Evolutionary conservation across 2,797 vertebrate genomes (phyloP), one percentile per base, ranked within the genome.

Genomic region (Enteromius mattozi): DNA sequence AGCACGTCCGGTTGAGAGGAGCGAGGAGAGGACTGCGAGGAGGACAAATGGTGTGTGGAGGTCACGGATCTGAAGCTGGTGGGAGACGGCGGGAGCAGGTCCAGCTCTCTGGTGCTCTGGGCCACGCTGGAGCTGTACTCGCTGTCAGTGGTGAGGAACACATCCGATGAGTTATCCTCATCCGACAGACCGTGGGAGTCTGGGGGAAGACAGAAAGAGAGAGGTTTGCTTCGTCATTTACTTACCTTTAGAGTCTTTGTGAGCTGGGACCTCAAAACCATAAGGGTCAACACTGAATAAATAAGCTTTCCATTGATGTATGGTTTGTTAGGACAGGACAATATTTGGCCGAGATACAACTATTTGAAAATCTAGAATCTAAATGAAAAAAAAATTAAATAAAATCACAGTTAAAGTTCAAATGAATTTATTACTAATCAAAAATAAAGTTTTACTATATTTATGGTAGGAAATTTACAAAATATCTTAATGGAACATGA

Each of bases 91-190:
- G 92, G 96, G n/a, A 97, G 85, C 69, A 97, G 93, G 91, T 98
- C 97, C 1, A 97, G 92, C 88, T 98, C 96, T 21, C 96, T 95
- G 0, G 97, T 96, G 89, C 96, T 98, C 88, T 97, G 97, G 0
- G 96, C 96, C 3, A 95, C 94, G 88, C 96, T 97, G 75, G 97
- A 97, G 92, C 97, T 96, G 0, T 96, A 97, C 91, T 97, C 96
- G 0, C 96, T 97, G 89, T 97, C 97, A 0, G 97, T 96, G 82
- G 97, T 96, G 91, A 97, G 94, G 93, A 98, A 98, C 89, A 98
- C 97, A 91, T 98, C 96, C 0, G 96, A 97, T 2, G 96, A 97
- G 80, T 96, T 96, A 76, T 98, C 97, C 82, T 97, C 97, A 1
- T 97, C 97, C 0, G 97, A 97, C 3, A 94, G 88, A n/a, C 91